phyloP scores from a whole-genome alignment of 2,888 invertebrate species.

The Cantharis flavilabris region DNA sequence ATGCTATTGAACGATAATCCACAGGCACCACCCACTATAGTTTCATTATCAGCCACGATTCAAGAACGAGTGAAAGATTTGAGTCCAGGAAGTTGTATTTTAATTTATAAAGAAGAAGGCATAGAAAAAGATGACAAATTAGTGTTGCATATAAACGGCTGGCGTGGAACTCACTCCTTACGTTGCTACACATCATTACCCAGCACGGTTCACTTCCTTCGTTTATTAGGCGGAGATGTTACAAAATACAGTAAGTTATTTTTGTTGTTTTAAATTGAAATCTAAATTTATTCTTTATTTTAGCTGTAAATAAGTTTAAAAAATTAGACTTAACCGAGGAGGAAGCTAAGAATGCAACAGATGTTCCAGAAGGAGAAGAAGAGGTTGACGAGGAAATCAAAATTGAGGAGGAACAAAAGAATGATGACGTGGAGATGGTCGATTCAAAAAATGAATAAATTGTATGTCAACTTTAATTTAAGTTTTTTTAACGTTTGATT shows the following conservation, averaged over 20 bases:
- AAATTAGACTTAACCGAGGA: conserved; percentile 54
- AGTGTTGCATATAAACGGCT: conserved; percentile 78
- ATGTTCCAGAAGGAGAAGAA: conserved; percentile 1
- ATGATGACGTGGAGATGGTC: not conserved
- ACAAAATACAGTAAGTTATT: conserved; percentile 75
- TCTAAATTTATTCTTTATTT: conserved; percentile 38
- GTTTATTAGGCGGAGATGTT: conserved; percentile 84
- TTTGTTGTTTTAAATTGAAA: not conserved
- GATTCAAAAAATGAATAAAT: not conserved
- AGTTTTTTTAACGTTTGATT: not conserved
- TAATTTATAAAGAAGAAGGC: conserved; percentile 63
- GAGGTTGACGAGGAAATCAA: conserved; percentile 1
- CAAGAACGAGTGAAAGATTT: conserved; percentile 71
- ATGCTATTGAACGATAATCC: conserved; percentile 82
- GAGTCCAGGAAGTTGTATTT: conserved; percentile 78
- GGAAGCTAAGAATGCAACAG: conserved; percentile 39
- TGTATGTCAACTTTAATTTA: not conserved
- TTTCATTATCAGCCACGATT: conserved; percentile 66
- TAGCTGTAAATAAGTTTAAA: conserved; percentile 75
- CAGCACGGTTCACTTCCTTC: conserved; percentile 84
- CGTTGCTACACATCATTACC: conserved; percentile 85
- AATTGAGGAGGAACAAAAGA: not conserved
- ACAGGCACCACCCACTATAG: conserved; percentile 76
- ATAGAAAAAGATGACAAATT: conserved; percentile 56
- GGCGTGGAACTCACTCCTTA: conserved; percentile 87